Conservation (phyloP, 2,888 invertebrate genomes). For the Rapana venosa region DNA sequence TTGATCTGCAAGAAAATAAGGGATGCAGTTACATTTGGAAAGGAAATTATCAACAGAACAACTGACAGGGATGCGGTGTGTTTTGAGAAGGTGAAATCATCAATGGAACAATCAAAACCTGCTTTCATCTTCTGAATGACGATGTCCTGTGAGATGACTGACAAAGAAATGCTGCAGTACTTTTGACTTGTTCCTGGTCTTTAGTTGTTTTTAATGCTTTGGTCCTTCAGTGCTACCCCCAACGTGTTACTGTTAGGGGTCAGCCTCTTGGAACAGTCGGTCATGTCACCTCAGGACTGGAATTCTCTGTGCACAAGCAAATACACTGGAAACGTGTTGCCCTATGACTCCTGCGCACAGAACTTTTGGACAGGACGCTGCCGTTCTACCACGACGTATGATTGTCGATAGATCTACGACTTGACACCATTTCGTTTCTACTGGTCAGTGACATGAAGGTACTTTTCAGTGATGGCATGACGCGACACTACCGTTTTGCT, state of each 20-base stretch:
- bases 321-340: not conserved
- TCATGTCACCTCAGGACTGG: not conserved
- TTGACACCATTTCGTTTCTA: too few species aligned
- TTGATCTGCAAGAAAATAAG: too few species aligned
- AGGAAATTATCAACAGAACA: too few species aligned
- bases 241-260: not conserved
- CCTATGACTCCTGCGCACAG: not conserved
- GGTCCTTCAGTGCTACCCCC: not conserved
- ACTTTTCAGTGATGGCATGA: too few species aligned
- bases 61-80: too few species aligned
- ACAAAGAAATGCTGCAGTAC: constrained; percentile 2
- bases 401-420: too few species aligned
- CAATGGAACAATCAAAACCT: not conserved
- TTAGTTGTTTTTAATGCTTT: not conserved
- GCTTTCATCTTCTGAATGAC: not conserved
- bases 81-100: not conserved
- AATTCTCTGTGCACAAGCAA: not conserved
- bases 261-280: too few species aligned
- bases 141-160: not conserved
- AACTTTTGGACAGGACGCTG: not conserved
- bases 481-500: too few species aligned
- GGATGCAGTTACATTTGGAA: too few species aligned
- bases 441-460: too few species aligned
- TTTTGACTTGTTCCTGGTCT: not conserved
- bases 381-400: too few species aligned